These are phyloP conservation scores for human DNA, from an alignment of 2,113 vertebrate genomes.

Conservation along the genomic window DNA sequence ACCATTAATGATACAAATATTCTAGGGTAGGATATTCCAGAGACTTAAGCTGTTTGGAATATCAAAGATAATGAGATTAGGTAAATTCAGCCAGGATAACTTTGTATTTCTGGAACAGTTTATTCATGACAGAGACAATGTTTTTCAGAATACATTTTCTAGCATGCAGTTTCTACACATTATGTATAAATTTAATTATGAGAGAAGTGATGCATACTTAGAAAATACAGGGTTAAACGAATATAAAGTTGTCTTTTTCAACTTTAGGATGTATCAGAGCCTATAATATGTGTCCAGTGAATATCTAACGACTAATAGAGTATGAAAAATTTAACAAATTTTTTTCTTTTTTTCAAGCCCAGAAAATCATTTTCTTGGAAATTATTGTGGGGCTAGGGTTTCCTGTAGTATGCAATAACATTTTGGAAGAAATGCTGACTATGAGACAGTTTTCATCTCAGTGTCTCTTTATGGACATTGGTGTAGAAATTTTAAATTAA, in stretches of 20 bases:
- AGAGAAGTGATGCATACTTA: neutral
- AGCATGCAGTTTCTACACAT: neutral
- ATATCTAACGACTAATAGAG: neutral
- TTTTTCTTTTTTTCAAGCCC: neutral
- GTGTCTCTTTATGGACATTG: neutral
- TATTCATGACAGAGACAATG: neutral
- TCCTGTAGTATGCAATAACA: neutral
- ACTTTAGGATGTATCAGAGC: neutral
- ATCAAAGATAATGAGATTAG: neutral
- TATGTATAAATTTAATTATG: neutral
- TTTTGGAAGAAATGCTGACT: neutral
- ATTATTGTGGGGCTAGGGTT: neutral
- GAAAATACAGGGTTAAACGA: neutral
- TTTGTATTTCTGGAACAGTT: neutral
- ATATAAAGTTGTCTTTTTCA: neutral
- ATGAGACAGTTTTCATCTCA: neutral
- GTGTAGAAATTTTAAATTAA: neutral
- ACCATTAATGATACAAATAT: neutral
- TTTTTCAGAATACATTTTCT: neutral
- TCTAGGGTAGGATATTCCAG: neutral
- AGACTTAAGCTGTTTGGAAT: neutral
- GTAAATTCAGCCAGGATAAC: neutral
- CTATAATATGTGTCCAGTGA: neutral
- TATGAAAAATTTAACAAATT: neutral
- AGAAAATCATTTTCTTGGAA: constrained; percentile 8